Evolutionary conservation across 2,797 vertebrate species (phyloP), one percentile per base, ranked within the genome.

Genomic region (Paramormyrops hopkinsi): DNA sequence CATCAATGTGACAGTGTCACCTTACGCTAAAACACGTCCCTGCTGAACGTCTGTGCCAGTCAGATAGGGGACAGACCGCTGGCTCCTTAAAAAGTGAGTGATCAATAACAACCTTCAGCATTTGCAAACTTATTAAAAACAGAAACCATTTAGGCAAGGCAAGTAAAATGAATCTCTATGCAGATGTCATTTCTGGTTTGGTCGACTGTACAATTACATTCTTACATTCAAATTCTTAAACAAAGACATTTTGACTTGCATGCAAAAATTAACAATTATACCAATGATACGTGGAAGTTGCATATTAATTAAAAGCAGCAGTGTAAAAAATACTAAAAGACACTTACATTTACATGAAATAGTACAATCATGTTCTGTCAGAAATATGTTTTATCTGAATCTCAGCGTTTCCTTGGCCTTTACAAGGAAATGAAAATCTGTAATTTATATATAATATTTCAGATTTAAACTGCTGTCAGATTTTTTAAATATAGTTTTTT

Each of bases 401-500:
- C 22, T 48, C 3, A 48, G 9, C 12, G 22, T 84, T 48, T 48
- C 2, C 7, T 48, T 84, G n/a, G n/a, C 41, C 7, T 48, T 41
- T 11, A 50, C 44, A 14, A 84, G 4, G 25, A 84, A 84, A 84
- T n/a, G n/a, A 51, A 51, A 84, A 84, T 14, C 7, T 29, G 22
- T 48, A 46, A 22, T 82, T 82, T 44, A 82, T 84, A 84, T 50
- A 25, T 82, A 48, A 48, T 25, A 44, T 22, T 41, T 54, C 53
- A 37, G 17, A 41, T 56, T 29, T 19, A 33, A 7, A 33, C 8
- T 37, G 33, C 22, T 17, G 53, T 41, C 33, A 54, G 51, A 53
- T 87, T 53, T 41, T 56, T 56, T 0, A 14, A 19, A 29, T 12
- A 48, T 48, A 29, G n/a, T 44, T 92, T 90, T 92, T 92, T 93